A percentile compares a stretch with the other conserved stretches of the same genome.
Conservation (phyloP, 2,113 vertebrate genomes). For the Gopherus evgoodei region DNA sequence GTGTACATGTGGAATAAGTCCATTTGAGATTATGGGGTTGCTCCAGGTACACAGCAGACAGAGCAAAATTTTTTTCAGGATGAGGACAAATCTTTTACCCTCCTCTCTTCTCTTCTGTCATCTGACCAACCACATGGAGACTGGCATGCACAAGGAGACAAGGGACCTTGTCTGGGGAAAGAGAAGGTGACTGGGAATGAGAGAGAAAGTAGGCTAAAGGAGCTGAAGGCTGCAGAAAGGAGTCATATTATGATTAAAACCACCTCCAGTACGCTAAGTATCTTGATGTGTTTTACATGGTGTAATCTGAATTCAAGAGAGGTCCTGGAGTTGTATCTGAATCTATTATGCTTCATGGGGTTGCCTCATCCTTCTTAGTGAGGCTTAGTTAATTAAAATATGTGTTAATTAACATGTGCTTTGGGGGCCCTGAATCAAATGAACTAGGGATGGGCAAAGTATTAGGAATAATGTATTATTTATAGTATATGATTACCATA, state of each 20-base stretch:
- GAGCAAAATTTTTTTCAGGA: background rate
- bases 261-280: background rate
- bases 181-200: background rate
- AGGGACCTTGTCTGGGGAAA: background rate
- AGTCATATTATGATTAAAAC: conserved; percentile 8
- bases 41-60: background rate
- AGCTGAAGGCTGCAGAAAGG: conserved; percentile 5
- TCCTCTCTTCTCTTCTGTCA: background rate
- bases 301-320: conserved; percentile 42
- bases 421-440: conserved; percentile 17
- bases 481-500: background rate
- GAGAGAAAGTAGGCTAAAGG: background rate
- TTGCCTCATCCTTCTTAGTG: conserved; percentile 32
- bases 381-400: conserved; percentile 61
- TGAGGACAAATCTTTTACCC: background rate
- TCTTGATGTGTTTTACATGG: conserved; percentile 9
- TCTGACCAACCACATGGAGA: background rate
- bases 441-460: conserved; percentile 62
- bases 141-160: background rate
- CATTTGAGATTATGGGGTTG: background rate
- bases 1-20: background rate
- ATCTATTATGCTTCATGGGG: conserved; percentile 35
- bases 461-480: conserved; percentile 59
- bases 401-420: conserved; percentile 63
- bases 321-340: background rate